Base-by-base conservation (phyloP, 2,797 vertebrate species). In the Psittacula echo region DNA sequence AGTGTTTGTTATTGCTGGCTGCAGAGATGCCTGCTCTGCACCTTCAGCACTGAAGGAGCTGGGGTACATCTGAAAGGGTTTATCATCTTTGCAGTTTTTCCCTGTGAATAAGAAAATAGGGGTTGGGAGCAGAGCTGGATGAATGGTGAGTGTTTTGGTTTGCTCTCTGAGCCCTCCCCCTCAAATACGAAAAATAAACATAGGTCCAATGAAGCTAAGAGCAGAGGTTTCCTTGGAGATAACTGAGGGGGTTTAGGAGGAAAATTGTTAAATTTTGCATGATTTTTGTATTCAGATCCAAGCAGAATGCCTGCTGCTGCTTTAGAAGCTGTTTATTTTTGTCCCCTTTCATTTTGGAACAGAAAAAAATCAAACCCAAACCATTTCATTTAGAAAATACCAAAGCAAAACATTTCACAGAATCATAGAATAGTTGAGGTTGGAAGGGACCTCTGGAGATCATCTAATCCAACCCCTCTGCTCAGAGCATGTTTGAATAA, bases 401-500 rank as follows among this genome's bases (percentile, higher is more conserved):
- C 92, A 77, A 92, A 94, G 91, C 30, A 94, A 95, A 95, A 90
- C 50, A 86, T 91, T 94, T 92, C 76, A 88, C 32, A 94, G 85
- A 93, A 81, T 84, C 89, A 65, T 48, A 89, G 82, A 87, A 96
- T 91, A 94, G 93, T 89, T 95, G 95, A 94, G 82, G 87, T 92
- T 89, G 56, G 89, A 87, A 83, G 75, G 56, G 56, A 91, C 61
- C 56, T 71, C 79, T 91, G 78, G 82, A 85, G 75, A 77, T 85
- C 41, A 67, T 77, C 75, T 89, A 20, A 56, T 64, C 85, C 91
- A 91, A n/a, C 14, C 44, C 10, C 16, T 85, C 61, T 87, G 53
- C 68, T 89, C 56, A 64, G 89, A 85, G 30, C 26, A 6, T 64
- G 32, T 68, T 94, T 90, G 53, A 94, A 41, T 86, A 75, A 60